Percentiles rank a stretch among this genome's conserved stretches.
Evolutionary conservation across 1,140 invertebrate species (phyloP).

Genomic region (Sipha flava): DNA sequence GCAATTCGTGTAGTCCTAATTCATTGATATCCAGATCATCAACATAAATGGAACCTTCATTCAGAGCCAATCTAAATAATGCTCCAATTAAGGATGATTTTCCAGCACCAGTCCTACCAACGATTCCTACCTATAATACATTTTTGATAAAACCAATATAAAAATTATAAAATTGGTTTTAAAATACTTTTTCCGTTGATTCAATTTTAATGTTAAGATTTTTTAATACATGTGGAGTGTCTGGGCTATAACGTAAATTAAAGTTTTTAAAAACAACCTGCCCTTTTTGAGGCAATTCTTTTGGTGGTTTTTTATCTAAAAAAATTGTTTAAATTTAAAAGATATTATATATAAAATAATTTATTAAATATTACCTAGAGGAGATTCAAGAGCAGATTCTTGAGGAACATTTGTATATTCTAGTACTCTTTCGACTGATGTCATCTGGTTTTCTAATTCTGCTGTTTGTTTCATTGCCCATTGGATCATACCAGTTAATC

Average conservation of each 20-base stretch:
- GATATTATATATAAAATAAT: constrained; percentile 33
- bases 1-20: constrained; percentile 59
- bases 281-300: constrained; percentile 66
- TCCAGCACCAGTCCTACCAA: constrained; percentile 80
- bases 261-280: constrained; percentile 65
- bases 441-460: constrained; percentile 67
- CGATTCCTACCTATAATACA: constrained; percentile 53
- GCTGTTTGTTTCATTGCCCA: constrained; percentile 70
- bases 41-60: constrained; percentile 63
- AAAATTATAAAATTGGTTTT: not conserved
- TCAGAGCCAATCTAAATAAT: constrained; percentile 60
- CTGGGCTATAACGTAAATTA: constrained; percentile 67
- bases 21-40: constrained; percentile 55
- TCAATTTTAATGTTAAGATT: constrained; percentile 50
- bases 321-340: not conserved
- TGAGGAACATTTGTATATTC: constrained; percentile 61
- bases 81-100: constrained; percentile 81
- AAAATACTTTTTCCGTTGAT: constrained; percentile 51
- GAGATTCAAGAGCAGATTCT: constrained; percentile 47
- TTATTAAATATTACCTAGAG: constrained; percentile 41
- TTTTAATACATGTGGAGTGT: constrained; percentile 67
- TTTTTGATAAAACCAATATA: constrained; percentile 43
- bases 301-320: constrained; percentile 46
- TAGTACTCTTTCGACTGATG: constrained; percentile 67
- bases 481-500: constrained; percentile 72